Conservation (phyloP, 35 echinoderm and acorn worm species). For the Eucidaris tribuloides region DNA sequence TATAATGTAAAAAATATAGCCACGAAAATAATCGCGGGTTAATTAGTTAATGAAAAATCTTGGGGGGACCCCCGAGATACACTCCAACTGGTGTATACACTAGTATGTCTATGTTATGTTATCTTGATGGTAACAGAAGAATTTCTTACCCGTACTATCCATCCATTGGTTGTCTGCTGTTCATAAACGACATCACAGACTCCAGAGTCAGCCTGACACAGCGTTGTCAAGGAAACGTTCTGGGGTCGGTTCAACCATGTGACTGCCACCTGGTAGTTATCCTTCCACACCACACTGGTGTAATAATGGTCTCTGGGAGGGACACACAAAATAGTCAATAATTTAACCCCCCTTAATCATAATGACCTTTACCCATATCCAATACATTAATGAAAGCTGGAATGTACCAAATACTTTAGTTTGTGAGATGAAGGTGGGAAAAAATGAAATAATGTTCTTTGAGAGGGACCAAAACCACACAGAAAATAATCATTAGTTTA, state of each 20-base stretch:
- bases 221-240: constrained; percentile 55
- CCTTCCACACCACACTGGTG: constrained; percentile 67
- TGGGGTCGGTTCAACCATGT: constrained; percentile 83
- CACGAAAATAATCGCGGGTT: no score
- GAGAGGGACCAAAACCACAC: no score
- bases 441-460: no score
- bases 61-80: no score
- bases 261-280: constrained; percentile 52
- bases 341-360: neutral
- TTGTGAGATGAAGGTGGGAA: no score
- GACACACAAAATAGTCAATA: neutral
- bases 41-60: no score
- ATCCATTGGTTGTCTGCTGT: constrained; percentile 45
- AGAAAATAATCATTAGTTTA: no score
- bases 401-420: neutral
- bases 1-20: no score
- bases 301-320: constrained; percentile 76
- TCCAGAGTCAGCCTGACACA: constrained; percentile 60
- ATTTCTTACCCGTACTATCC: constrained; percentile 71
- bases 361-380: neutral
- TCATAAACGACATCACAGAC: constrained; percentile 44
- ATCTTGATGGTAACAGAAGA: no score
- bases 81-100: no score
- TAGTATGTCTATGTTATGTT: no score
- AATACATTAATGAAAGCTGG: neutral